Conservation (phyloP, 2,888 invertebrate species). For the Nephrotoma guestfalica region DNA sequence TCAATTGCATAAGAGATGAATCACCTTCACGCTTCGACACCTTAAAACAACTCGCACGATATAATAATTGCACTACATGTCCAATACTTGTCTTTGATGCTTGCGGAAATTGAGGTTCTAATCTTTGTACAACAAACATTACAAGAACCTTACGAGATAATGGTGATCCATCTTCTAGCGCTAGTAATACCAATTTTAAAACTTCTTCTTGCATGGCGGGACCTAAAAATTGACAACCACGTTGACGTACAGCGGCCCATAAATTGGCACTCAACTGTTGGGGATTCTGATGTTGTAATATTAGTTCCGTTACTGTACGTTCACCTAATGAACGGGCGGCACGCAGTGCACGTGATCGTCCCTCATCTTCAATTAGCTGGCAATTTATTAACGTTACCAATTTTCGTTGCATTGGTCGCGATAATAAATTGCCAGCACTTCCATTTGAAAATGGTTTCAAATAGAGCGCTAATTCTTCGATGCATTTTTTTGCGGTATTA, state of each 20-base stretch:
- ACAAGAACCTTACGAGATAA: slow-evolving; percentile 88
- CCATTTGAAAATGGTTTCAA: slow-evolving; percentile 66
- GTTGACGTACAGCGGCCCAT: slow-evolving; percentile 92
- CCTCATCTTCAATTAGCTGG: slow-evolving; percentile 81
- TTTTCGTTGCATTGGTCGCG: slow-evolving; percentile 92
- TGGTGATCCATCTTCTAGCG: slow-evolving; percentile 89
- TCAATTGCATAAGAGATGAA: slow-evolving; percentile 94
- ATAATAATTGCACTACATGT: slow-evolving; percentile 94
- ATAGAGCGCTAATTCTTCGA: slow-evolving; percentile 77
- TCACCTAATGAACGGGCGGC: slow-evolving; percentile 89
- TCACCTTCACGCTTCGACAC: slow-evolving; percentile 93
- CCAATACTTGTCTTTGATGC: slow-evolving; percentile 98
- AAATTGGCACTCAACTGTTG: slow-evolving; percentile 84
- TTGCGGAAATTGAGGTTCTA: slow-evolving; percentile 90
- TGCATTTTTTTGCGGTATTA: slow-evolving; percentile 55
- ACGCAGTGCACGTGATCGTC: slow-evolving; percentile 59
- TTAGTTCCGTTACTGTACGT: slow-evolving; percentile 83
- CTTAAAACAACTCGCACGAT: slow-evolving; percentile 96
- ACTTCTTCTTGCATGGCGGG: slow-evolving; percentile 99
- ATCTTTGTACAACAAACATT: slow-evolving; percentile 94
- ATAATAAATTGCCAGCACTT: slow-evolving; percentile 39
- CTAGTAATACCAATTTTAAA: slow-evolving; percentile 79
- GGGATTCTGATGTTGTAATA: slow-evolving; percentile 90
- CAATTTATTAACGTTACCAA: slow-evolving; percentile 85
- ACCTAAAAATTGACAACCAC: slow-evolving; percentile 96